Evolutionary conservation across 2,797 vertebrate genomes (phyloP).

Genomic region (Cheirogaleus major): DNA sequence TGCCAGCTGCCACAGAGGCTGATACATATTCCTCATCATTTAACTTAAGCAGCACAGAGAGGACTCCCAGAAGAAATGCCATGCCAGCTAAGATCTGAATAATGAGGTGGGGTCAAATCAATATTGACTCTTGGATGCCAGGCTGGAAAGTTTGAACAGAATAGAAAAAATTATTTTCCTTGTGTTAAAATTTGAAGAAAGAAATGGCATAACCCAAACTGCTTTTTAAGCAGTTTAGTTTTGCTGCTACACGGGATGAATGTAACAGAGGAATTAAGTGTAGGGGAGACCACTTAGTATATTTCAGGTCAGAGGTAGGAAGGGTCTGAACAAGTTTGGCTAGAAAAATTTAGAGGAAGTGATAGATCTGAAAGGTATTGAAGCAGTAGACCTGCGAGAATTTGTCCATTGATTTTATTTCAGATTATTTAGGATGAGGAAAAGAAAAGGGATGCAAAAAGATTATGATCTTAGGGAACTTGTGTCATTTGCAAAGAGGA

Average conservation of each 20-base stretch:
- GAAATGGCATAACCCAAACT: not conserved
- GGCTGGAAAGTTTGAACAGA: not conserved
- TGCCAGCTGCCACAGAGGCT: not conserved
- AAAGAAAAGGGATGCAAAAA: not conserved
- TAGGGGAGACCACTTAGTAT: not conserved
- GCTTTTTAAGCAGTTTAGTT: not conserved
- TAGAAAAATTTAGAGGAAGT: not conserved
- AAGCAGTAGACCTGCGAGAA: not conserved
- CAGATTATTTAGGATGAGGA: not conserved
- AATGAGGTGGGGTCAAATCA: not conserved
- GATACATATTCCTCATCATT: not conserved
- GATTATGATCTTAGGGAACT: not conserved
- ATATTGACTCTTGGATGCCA: not conserved
- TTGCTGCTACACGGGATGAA: not conserved
- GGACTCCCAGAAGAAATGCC: not conserved
- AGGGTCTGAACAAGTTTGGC: not conserved
- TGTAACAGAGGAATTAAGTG: not conserved
- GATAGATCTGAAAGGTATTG: not conserved
- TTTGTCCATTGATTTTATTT: not conserved
- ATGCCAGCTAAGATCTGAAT: not conserved
- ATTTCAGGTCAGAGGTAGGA: not conserved
- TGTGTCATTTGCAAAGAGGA: not conserved
- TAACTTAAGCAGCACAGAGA: not conserved
- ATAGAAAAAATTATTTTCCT: not conserved
- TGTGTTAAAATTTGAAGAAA: slow-evolving; percentile 29